Base-by-base conservation (phyloP, 2,888 invertebrate species). In the Epinotia brunnichana region DNA sequence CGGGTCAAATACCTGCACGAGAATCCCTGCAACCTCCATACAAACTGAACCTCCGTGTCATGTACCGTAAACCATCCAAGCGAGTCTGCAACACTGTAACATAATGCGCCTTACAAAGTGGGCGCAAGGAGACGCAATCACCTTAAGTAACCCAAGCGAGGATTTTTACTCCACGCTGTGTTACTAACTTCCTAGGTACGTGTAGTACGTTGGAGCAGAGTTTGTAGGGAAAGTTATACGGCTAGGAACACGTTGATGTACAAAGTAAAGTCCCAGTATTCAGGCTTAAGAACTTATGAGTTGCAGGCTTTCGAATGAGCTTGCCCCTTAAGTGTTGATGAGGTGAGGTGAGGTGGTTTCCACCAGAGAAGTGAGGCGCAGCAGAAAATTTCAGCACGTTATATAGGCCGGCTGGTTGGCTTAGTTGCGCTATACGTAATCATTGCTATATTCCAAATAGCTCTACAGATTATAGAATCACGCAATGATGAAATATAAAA, bases 101-200 rank as follows among this genome's bases (percentile, higher is more conserved):
- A 71, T 59, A 17, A 56, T 62, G 15, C 29, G 44, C 19, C 17
- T 53, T 66, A 67, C 67, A 72, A 72, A 72, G 67, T 72, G 48
- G 54, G 54, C 44, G 21, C 24, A 57, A 9, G 21, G 35, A 57
- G 24, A 44, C 44, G 62, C 70, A 70, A 70, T 70, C 57, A 60
- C 70, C 63, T 70, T 70, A 70, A 70, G 70, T 70, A 70, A 70
- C 56, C 41, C 35, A 44, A 56, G 70, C 35, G 48, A 63, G 63
- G 57, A 57, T 57, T 51, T 70, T 64, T 39, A 64, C 53, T 54
- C 19, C 35, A 15, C n/a, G 4, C 24, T 13, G 7, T 41, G 44
- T 48, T 41, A 11, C 48, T 44, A 17, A 11, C n/a, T n/a, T n/a
- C n/a, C n/a, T n/a, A n/a, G n/a, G n/a, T 59, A 61, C 21, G 21